Conservation (phyloP, 2,797 vertebrate genomes). For the Zonotrichia albicollis region DNA sequence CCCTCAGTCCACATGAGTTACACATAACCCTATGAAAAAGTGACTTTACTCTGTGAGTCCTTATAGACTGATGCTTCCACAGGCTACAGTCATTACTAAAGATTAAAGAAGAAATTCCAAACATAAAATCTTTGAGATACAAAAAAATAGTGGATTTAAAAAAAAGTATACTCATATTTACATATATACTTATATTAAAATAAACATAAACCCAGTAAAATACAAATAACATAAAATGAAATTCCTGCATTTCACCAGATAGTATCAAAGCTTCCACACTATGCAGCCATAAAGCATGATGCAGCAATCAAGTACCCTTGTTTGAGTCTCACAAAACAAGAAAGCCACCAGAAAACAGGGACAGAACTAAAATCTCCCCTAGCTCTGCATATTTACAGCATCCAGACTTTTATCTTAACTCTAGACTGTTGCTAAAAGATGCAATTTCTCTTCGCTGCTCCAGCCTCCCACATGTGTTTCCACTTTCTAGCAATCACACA, state of each 20-base stretch:
- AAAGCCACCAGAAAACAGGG: neutral
- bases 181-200: neutral
- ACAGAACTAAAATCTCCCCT: neutral
- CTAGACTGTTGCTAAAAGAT: neutral
- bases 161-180: fast-evolving
- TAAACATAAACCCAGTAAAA: neutral
- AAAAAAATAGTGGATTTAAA: neutral
- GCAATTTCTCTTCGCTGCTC: neutral
- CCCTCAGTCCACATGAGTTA: neutral
- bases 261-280: neutral
- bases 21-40: neutral
- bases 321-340: neutral
- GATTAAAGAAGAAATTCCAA: neutral
- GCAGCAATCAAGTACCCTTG: neutral
- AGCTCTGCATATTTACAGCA: neutral
- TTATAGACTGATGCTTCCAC: neutral
- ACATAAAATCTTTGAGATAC: neutral
- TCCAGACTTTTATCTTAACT: neutral
- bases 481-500: neutral
- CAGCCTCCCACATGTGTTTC: neutral
- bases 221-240: neutral
- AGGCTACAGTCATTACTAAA: neutral
- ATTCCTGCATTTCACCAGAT: neutral
- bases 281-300: neutral
- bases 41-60: neutral